Percentiles rank a stretch among this genome's conserved stretches.
Evolutionary conservation across 2,113 vertebrate genomes (phyloP).

Genomic region (Python bivittatus): DNA sequence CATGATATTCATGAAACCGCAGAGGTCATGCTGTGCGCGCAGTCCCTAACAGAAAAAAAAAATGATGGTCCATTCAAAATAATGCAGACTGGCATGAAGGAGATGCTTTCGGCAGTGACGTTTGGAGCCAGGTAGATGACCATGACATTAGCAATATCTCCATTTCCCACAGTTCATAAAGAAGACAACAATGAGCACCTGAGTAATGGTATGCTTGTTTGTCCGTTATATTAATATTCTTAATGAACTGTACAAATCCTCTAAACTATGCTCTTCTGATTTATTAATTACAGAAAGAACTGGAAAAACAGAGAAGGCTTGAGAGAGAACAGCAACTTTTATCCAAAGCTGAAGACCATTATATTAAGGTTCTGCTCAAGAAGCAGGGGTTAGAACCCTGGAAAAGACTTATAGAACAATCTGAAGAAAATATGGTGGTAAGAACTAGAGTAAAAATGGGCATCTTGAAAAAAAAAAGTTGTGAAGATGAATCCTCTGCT

Average conservation of each 20-base stretch:
- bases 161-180: background rate
- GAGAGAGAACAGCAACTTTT: constrained; percentile 77
- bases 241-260: background rate
- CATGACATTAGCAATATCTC: background rate
- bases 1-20: background rate
- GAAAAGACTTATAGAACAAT: constrained; percentile 80
- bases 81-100: background rate
- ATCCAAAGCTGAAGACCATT: constrained; percentile 77
- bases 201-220: background rate
- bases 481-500: background rate
- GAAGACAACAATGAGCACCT: background rate
- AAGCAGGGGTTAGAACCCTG: constrained; percentile 83
- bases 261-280: background rate
- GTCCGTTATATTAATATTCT: background rate
- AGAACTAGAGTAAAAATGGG: constrained; percentile 3
- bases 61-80: background rate
- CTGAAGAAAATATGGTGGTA: constrained; percentile 77
- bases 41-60: background rate
- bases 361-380: constrained; percentile 76
- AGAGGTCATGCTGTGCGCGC: too few species aligned
- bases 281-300: constrained; percentile 77
- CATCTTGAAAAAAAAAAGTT: background rate
- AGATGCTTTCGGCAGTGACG: background rate
- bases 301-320: constrained; percentile 81
- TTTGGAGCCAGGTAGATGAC: background rate